Base-by-base conservation (phyloP, 2,797 vertebrate genomes). In the Chrysocyon brachyurus region DNA sequence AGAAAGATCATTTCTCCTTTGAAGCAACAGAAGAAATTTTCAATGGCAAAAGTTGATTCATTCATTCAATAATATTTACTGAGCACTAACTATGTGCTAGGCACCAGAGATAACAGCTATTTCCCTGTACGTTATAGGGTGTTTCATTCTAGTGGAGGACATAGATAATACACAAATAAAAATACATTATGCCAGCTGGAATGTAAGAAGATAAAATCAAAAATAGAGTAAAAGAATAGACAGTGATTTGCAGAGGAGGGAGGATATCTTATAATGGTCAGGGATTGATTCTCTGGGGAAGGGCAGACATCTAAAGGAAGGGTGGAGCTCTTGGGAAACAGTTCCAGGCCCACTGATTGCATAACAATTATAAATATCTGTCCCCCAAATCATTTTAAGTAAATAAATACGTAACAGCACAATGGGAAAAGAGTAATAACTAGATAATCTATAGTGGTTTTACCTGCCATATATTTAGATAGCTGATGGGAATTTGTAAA, bases 11-110 rank as follows among this genome's bases (percentile, higher is more conserved):
- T 59, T 87, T 93, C 70, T 94, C 46, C 28, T 54, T 36, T 81
- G 79, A 89, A 61, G 28, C n/a, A 79, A 36, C 36, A 84, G 78
- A 88, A 85, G 33, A 91, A 79, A 88, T 91, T 88, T 93, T 94
- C 72, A 91, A 11, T 54, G 24, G 21, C 88, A 40, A 73, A 91
- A 31, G 86, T 24, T 91, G 40, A 63, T 57, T 77, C 66, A 77
- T 77, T 91, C 33, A 66, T 40, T 86, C 15, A 91, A 1, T 78
- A 79, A 77, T 72, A 64, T 64, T 83, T 92, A 92, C 56, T 63
- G 21, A 82, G 36, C 2, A 36, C 12, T 56, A 59, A 57, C 61
- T 63, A 2, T 64, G 56, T 15, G 10, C 70, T 49, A n/a, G 28
- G 40, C 31, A 46, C 31, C 49, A 21, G 40, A 59, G 6, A 91